Base-by-base conservation (phyloP, 2,113 vertebrate species). In the Platycercus adscitus region DNA sequence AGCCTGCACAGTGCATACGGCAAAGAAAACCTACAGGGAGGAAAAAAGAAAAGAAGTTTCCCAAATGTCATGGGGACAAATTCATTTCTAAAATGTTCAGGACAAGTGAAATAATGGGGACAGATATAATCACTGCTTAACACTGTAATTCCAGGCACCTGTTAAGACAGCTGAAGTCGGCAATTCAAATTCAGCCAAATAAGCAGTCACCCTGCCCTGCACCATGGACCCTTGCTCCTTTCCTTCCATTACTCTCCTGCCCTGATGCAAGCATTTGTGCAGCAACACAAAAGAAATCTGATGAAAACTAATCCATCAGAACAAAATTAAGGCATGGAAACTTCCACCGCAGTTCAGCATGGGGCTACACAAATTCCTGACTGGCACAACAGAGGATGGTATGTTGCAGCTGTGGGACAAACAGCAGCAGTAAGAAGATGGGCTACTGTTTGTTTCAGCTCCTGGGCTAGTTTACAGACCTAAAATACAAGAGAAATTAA, bases 351-450 rank as follows among this genome's bases (percentile, higher is more conserved):
- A 64, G 84, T 44, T 83, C 83, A 82, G 66, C 7, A 5, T 4
- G 24, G 7, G 28, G 61, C 37, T 47, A 4, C 17, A 7, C 83
- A 12, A 23, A 83, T 37, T 70, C 55, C 29, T 75, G 71, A 35
- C 24, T 37, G 61, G n/a, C 13, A 43, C 31, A 61, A 15, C 0
- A 1, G 21, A 86, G 31, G 61, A 43, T 1, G 1, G 44, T 25
- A 35, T 5, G 17, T 12, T 88, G 76, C 25, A 28, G 15, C 3
- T 6, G 2, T 14, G 47, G 77, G 68, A 26, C 73, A 35, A 63
- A 61, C 8, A 52, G 55, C 66, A 52, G 65, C 8, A 39, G 10
- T 21, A 20, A n/a, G 53, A 65, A 81, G 14, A 68, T 2, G 28
- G 31, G 37, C 25, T 28, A 53, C 39, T 33, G 18, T 35, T 33